Conservation (phyloP, 2,113 vertebrate genomes). For the Erinaceus europaeus region DNA sequence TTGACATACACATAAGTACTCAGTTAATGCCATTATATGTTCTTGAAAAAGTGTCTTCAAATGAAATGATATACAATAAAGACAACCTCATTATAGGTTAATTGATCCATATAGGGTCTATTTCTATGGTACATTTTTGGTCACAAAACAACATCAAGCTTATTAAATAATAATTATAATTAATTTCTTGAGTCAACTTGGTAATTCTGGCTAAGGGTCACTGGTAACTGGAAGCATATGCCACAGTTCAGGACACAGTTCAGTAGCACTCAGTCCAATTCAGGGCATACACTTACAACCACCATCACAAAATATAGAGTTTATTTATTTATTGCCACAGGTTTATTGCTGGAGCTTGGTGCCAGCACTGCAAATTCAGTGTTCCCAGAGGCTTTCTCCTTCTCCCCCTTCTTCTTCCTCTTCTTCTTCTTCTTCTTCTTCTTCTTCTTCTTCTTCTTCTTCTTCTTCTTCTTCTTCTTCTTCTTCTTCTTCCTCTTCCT, state of each 20-base stretch:
- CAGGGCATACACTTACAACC: too few relatives aligned
- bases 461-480: too few relatives aligned
- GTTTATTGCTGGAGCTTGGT: too few relatives aligned
- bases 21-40: neutral
- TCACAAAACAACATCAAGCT: neutral
- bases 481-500: too few relatives aligned
- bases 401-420: too few relatives aligned
- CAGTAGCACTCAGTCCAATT: neutral
- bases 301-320: too few relatives aligned
- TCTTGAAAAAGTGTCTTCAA: neutral
- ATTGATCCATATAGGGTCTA: neutral
- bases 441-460: too few relatives aligned
- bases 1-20: neutral
- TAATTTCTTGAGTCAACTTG: too few relatives aligned
- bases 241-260: neutral
- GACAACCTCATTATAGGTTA: neutral
- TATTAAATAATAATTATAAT: neutral
- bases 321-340: too few relatives aligned
- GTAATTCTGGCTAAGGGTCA: neutral
- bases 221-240: neutral
- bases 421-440: too few relatives aligned
- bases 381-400: too few relatives aligned
- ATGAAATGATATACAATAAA: neutral
- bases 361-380: too few relatives aligned
- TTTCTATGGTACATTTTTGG: neutral